phyloP scores from a whole-genome alignment of 2,113 vertebrate genomes.

The Paraplagusia blochii region DNA sequence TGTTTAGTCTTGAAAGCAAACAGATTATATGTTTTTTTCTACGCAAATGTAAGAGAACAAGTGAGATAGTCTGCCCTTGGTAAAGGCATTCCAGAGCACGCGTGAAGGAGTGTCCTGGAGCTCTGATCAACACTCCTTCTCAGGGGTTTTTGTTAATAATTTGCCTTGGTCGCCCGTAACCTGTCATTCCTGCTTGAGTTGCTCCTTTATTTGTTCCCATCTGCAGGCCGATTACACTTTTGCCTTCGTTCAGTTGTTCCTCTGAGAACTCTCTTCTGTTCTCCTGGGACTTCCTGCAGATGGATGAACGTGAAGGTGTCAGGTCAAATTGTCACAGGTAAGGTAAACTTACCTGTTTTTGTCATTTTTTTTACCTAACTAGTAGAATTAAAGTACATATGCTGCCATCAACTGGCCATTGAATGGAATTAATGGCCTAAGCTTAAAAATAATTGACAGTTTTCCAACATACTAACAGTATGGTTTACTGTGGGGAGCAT shows the following conservation, averaged over 20 bases:
- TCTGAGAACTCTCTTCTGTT: conserved; percentile 91
- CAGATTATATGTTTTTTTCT: conserved; percentile 37
- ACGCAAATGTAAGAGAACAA: conserved; percentile 16
- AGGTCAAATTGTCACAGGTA: conserved; percentile 10
- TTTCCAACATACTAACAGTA: too few relatives aligned
- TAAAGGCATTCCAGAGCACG: conserved; percentile 23
- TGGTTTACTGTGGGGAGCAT: too few relatives aligned
- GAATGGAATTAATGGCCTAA: too few relatives aligned
- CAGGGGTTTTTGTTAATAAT: conserved; percentile 78
- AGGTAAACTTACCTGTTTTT: neutral
- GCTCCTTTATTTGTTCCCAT: conserved; percentile 94
- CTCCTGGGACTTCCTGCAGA: conserved; percentile 88
- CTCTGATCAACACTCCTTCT: conserved; percentile 2
- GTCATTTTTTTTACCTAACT: conserved; percentile 9
- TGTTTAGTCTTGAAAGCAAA: conserved; percentile 39
- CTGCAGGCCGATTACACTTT: conserved; percentile 90
- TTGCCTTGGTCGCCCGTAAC: conserved; percentile 89
- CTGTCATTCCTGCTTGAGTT: conserved; percentile 91
- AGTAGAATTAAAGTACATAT: neutral
- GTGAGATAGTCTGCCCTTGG: conserved; percentile 15
- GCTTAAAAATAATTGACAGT: too few relatives aligned
- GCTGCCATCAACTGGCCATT: too few relatives aligned
- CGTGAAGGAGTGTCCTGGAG: conserved; percentile 3
- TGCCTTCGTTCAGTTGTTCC: conserved; percentile 89
- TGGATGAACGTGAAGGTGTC: conserved; percentile 16